Evolutionary conservation across 2,888 invertebrate genomes (phyloP).

Genomic region (Pristionchus exspectatus): DNA sequence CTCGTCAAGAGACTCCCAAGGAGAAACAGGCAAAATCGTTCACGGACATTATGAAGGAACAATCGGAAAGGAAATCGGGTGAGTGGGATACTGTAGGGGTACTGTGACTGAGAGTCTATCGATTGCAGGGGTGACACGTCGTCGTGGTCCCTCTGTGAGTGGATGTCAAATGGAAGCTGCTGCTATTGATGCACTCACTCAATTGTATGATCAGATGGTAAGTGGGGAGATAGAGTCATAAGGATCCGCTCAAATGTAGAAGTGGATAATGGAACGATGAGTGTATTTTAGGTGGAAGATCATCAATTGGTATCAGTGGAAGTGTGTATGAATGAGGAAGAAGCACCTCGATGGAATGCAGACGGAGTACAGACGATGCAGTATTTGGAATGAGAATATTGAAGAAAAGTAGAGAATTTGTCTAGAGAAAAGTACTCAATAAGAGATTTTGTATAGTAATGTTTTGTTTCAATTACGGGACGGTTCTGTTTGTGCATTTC

Average conservation of each 20-base stretch:
- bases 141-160: slow-evolving; percentile 42
- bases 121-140: slow-evolving; percentile 32
- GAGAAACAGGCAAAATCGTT: background rate
- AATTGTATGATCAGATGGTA: background rate
- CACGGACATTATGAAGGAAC: slow-evolving; percentile 28
- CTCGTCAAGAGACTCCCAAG: slow-evolving; percentile 31
- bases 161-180: slow-evolving; percentile 47
- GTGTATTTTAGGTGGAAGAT: background rate
- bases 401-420: background rate
- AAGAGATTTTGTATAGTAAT: background rate
- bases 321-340: background rate
- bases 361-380: slow-evolving; percentile 17
- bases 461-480: background rate
- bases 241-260: too few relatives aligned
- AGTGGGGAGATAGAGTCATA: background rate
- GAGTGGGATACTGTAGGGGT: background rate
- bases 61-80: slow-evolving; percentile 33
- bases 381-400: background rate
- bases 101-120: background rate
- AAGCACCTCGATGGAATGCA: slow-evolving; percentile 27
- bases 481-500: background rate
- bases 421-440: background rate
- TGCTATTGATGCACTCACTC: background rate
- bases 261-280: too few relatives aligned
- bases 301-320: slow-evolving; percentile 26